Conservation (phyloP, 2,113 vertebrate species). For the Chelonoidis abingdonii region DNA sequence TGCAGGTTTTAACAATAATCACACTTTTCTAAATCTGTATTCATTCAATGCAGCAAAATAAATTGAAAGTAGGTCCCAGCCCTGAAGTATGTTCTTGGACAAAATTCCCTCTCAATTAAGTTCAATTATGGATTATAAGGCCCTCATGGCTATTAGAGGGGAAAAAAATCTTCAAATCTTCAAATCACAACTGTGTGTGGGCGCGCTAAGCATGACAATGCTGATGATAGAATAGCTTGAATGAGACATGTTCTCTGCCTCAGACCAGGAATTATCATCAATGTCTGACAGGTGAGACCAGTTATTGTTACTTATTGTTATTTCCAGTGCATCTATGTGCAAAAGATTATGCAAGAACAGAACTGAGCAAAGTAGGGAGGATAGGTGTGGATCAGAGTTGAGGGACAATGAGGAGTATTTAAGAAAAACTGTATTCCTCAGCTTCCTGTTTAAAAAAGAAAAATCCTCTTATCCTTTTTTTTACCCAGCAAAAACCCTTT, state of each 20-base stretch:
- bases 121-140: not conserved
- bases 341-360: not conserved
- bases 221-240: not conserved
- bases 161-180: rapidly evolving
- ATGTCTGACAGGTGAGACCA: not conserved
- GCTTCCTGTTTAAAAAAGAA: not conserved
- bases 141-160: not conserved
- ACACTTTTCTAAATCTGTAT: not conserved
- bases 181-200: not conserved
- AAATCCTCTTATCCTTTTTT: not conserved
- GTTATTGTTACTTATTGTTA: not conserved
- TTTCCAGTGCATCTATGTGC: not conserved
- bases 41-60: not conserved
- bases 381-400: not conserved
- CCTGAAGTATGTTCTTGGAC: not conserved
- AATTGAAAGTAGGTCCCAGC: not conserved
- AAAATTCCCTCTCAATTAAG: not conserved
- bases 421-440: rapidly evolving
- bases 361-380: rapidly evolving
- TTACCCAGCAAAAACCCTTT: not conserved
- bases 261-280: not conserved
- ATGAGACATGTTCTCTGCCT: not conserved
- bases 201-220: not conserved
- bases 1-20: not conserved
- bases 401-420: not conserved